These are phyloP conservation scores for Papilio polytes DNA, from an alignment of 1,140 invertebrate species.

Conservation along the genomic window DNA sequence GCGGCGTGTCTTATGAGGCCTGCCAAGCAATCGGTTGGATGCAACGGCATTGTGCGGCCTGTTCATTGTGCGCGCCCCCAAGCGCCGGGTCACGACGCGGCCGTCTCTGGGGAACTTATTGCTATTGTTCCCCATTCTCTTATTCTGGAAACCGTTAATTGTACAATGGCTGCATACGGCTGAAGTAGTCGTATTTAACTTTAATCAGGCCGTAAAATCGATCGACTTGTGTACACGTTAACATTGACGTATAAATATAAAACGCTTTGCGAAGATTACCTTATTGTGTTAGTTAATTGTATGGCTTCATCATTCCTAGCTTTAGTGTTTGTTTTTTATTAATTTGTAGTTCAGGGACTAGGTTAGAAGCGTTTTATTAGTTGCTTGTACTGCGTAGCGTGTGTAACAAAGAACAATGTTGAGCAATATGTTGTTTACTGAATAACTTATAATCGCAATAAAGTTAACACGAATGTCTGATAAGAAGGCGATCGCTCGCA, in stretches of 20 bases:
- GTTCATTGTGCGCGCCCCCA: conserved; percentile 60
- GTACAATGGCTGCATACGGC: conserved; percentile 38
- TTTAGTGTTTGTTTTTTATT: conserved; percentile 2
- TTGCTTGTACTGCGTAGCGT: background rate
- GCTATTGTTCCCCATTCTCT: conserved; percentile 61
- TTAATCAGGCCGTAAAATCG: conserved; percentile 8
- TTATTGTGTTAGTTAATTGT: conserved; percentile 17
- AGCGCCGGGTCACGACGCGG: conserved; percentile 49
- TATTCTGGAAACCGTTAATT: conserved; percentile 56
- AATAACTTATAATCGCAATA: conserved; percentile 21
- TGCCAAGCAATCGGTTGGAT: conserved; percentile 59
- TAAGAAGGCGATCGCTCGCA: conserved; percentile 30
- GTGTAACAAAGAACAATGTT: conserved; percentile 1
- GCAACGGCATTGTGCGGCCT: conserved; percentile 54
- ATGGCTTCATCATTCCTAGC: conserved; percentile 31
- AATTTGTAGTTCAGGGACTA: conserved; percentile 20
- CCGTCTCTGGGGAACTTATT: conserved; percentile 62
- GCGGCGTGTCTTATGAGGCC: conserved; percentile 40
- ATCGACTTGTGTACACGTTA: background rate
- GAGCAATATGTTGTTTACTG: conserved; percentile 1
- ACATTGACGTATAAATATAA: conserved; percentile 38
- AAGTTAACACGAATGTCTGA: conserved; percentile 23
- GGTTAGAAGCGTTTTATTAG: background rate
- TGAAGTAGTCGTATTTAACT: conserved; percentile 26
- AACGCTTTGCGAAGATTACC: conserved; percentile 30